Evolutionary conservation across 2,888 invertebrate species (phyloP).

Genomic region (Drosophila multiciliata): DNA sequence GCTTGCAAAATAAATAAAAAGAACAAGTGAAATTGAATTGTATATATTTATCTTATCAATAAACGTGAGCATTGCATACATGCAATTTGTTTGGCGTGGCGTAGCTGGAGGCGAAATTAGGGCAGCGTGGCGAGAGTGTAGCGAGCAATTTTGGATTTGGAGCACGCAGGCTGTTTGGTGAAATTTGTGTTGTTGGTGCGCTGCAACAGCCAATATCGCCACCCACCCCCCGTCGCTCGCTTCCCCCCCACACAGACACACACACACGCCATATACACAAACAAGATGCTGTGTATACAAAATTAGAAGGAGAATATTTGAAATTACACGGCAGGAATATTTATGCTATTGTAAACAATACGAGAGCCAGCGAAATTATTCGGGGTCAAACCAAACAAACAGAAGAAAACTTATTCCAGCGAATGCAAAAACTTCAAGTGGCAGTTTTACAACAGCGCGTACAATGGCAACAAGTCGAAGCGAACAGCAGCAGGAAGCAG

Average conservation of each 20-base stretch:
- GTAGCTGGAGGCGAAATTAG: conserved; percentile 54
- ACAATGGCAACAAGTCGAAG: conserved; percentile 71
- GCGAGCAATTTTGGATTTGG: conserved; percentile 49
- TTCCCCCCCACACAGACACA: conserved; percentile 9
- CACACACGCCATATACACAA: conserved; percentile 14
- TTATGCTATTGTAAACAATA: conserved; percentile 75
- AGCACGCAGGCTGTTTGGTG: conserved; percentile 62
- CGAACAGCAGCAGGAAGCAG: conserved; percentile 42
- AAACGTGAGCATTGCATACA: conserved; percentile 27
- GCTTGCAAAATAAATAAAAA: conserved; percentile 72
- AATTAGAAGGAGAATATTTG: conserved; percentile 63
- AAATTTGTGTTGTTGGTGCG: conserved; percentile 51
- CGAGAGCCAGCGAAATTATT: conserved; percentile 37
- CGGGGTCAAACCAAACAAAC: conserved; percentile 36
- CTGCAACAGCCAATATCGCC: conserved; percentile 46
- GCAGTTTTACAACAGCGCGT: conserved; percentile 42
- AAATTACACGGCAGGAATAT: conserved; percentile 51
- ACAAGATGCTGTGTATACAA: conserved; percentile 78
- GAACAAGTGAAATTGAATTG: conserved; percentile 58
- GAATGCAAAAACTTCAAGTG: conserved; percentile 47
- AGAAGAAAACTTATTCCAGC: conserved; percentile 25
- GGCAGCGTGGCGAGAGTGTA: conserved; percentile 31
- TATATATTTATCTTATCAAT: conserved; percentile 37
- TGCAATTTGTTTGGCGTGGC: conserved; percentile 50
- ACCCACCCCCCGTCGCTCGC: conserved; percentile 18